Conservation (phyloP, 2,888 invertebrate species). For the Phasia obesa region DNA sequence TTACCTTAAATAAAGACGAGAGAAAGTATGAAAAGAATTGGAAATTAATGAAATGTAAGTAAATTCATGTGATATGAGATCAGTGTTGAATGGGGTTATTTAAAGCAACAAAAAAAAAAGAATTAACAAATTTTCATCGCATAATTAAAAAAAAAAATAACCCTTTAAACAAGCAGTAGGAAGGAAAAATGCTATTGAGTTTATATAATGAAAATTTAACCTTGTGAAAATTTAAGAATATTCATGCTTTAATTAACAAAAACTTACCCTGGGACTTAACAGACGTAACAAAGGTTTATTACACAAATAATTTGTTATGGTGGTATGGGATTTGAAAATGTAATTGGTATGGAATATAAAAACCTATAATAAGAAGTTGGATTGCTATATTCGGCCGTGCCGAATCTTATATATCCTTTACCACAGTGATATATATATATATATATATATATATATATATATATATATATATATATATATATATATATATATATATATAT, state of each 20-base stretch:
- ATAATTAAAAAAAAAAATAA: no score
- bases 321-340: no score
- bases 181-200: neutral
- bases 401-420: no score
- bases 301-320: no score
- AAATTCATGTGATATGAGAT: conserved; percentile 33
- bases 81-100: neutral
- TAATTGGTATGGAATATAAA: no score
- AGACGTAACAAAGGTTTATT: no score
- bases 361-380: no score
- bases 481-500: no score
- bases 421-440: no score
- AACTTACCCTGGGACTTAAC: neutral
- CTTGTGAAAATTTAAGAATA: neutral
- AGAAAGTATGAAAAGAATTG: neutral
- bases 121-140: neutral
- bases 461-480: no score
- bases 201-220: neutral
- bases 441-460: no score
- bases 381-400: no score
- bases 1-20: conserved; percentile 45
- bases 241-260: neutral
- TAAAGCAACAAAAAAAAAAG: neutral
- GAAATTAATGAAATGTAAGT: conserved; percentile 51
- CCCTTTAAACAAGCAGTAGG: neutral